Percentiles rank a stretch among this genome's conserved stretches.
Evolutionary conservation across 2,113 vertebrate genomes (phyloP).

Genomic region (Poeciliopsis occidentalis): DNA sequence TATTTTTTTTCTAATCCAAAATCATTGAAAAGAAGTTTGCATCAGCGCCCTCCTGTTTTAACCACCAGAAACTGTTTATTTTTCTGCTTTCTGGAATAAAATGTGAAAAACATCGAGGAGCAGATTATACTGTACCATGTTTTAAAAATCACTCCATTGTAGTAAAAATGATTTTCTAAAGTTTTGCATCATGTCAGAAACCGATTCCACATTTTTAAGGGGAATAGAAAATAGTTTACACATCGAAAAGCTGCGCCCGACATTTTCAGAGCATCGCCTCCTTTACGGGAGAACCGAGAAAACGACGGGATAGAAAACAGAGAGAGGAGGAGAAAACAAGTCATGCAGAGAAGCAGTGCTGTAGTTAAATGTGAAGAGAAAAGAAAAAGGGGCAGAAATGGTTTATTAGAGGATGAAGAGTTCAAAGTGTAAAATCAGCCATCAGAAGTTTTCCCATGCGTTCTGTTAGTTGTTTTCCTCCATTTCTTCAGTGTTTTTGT

Average conservation of each 20-base stretch:
- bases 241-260: conserved; percentile 65
- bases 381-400: conserved; percentile 17
- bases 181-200: conserved; percentile 57
- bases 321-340: conserved; percentile 55
- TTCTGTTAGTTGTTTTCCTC: conserved; percentile 51
- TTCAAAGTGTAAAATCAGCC: conserved; percentile 42
- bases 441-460: conserved; percentile 66
- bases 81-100: conserved; percentile 34
- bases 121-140: conserved; percentile 40
- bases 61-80: conserved; percentile 11
- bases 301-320: conserved; percentile 28
- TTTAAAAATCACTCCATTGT: conserved; percentile 63
- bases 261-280: conserved; percentile 47
- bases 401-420: conserved; percentile 11
- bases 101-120: conserved; percentile 44
- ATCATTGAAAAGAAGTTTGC: background rate
- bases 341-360: background rate
- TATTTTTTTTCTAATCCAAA: background rate
- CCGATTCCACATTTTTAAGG: conserved; percentile 42
- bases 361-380: conserved; percentile 43
- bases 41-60: conserved; percentile 11
- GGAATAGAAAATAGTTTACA: conserved; percentile 71
- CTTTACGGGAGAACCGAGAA: conserved; percentile 5
- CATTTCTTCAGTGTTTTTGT: conserved; percentile 11
- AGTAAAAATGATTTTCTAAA: conserved; percentile 49